Percentiles rank a stretch among this genome's conserved stretches.
Conservation (phyloP, 2,797 vertebrate species). For the Poliocrania exsul region DNA sequence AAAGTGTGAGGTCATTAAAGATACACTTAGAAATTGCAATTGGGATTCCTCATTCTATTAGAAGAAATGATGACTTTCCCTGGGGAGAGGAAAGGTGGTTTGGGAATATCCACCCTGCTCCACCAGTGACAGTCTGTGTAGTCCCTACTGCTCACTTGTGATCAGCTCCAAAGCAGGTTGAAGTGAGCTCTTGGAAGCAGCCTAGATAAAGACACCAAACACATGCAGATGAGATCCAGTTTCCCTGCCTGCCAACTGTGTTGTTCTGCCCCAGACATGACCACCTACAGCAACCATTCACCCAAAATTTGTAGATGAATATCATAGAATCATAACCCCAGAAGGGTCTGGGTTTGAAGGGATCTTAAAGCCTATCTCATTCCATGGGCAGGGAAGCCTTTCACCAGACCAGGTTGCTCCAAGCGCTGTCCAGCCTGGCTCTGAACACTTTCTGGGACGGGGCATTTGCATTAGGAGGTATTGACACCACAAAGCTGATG, state of each 20-base stretch:
- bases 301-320: neutral
- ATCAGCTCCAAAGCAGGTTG: neutral
- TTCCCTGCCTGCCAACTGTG: accelerated
- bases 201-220: neutral
- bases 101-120: neutral
- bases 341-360: accelerated
- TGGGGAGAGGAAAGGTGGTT: neutral
- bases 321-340: neutral
- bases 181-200: neutral
- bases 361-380: neutral
- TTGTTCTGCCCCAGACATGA: neutral
- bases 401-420: neutral
- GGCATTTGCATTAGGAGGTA: neutral
- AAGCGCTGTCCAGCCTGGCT: neutral
- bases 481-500: neutral
- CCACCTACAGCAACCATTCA: accelerated
- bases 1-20: neutral
- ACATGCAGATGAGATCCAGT: neutral
- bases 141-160: accelerated
- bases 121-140: neutral
- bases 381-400: neutral
- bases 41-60: neutral
- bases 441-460: neutral
- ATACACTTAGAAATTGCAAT: neutral
- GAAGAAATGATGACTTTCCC: neutral